Conservation (phyloP, 2,888 invertebrate species). For the Lamellibrachia satsuma region DNA sequence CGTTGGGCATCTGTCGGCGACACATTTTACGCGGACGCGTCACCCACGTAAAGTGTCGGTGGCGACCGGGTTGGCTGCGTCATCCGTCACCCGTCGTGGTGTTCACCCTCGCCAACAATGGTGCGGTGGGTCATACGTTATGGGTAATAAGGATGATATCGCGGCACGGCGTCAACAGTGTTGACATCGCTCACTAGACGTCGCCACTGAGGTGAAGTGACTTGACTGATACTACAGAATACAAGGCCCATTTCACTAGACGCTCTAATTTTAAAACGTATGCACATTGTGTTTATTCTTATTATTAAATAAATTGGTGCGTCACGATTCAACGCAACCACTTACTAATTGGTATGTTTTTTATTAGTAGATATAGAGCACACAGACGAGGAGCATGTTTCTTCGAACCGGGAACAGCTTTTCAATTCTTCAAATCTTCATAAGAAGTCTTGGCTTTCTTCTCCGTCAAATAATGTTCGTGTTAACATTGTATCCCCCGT, state of each 20-base stretch:
- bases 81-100: neutral
- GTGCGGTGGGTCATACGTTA: neutral
- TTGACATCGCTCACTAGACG: neutral
- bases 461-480: neutral
- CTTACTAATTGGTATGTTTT: neutral
- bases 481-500: neutral
- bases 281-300: no score
- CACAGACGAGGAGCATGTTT: neutral
- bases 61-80: neutral
- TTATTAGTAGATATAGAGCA: neutral
- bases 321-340: neutral
- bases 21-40: neutral
- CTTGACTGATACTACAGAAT: no score
- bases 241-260: no score
- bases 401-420: neutral
- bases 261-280: no score
- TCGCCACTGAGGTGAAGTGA: neutral
- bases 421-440: neutral
- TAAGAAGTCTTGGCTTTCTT: neutral
- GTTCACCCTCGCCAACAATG: neutral
- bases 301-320: no score
- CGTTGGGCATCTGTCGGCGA: neutral
- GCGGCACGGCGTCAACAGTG: neutral
- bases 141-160: neutral
- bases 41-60: neutral